Percentiles rank a stretch among this genome's conserved stretches.
These are phyloP conservation scores for Bombycilla garrulus DNA, from an alignment of 2,113 vertebrate species.

Conservation along the genomic window DNA sequence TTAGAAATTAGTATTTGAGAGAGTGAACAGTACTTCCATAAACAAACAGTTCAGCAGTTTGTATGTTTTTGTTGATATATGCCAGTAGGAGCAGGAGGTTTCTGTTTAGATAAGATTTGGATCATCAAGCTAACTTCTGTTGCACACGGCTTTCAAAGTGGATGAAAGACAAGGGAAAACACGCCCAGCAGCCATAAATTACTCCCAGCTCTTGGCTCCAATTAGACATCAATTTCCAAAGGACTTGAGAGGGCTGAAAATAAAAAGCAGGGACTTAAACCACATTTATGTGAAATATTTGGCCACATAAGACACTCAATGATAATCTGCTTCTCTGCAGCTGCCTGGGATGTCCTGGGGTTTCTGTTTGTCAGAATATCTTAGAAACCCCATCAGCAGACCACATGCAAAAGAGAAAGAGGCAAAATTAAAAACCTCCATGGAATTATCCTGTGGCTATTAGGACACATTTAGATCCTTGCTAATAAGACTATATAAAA, in stretches of 20 bases:
- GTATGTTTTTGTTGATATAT: background rate
- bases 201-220: background rate
- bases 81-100: background rate
- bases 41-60: background rate
- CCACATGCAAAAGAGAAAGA: background rate
- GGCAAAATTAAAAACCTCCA: background rate
- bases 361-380: background rate
- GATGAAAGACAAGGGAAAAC: background rate
- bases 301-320: background rate
- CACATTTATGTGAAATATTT: background rate
- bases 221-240: background rate
- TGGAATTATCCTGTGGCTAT: background rate
- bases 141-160: background rate
- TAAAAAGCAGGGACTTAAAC: background rate
- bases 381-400: background rate
- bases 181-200: fast-evolving
- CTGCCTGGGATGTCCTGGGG: background rate
- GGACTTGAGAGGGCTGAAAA: background rate
- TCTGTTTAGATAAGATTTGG: background rate
- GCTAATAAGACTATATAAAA: background rate
- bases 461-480: background rate
- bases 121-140: background rate
- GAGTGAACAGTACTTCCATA: background rate
- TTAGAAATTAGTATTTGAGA: background rate
- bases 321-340: background rate